Evolutionary conservation across 64 coral and sea anemone genomes (phyloP).

Genomic region (Hydrozoanthus tunicans): DNA sequence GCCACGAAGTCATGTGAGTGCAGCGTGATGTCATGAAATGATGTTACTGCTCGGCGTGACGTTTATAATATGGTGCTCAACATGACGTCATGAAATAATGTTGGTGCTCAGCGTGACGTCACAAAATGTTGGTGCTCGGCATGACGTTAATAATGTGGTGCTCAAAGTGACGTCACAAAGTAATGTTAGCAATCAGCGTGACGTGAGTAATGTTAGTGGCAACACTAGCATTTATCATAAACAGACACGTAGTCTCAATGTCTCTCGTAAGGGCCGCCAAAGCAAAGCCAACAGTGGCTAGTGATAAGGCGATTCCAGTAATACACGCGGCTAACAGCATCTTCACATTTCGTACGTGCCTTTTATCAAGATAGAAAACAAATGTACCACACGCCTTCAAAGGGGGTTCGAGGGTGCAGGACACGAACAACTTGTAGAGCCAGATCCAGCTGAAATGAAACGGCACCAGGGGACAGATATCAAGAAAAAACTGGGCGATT

Average conservation of each 20-base stretch:
- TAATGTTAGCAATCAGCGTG: not conserved
- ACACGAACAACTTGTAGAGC: not conserved
- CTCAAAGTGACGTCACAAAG: not conserved
- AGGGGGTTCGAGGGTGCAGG: not conserved
- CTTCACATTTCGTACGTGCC: not conserved
- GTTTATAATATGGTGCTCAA: too few species aligned
- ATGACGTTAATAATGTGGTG: not conserved
- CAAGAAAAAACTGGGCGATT: not conserved
- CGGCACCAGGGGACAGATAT: not conserved
- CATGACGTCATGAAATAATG: too few species aligned
- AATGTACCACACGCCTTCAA: not conserved
- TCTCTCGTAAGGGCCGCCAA: conserved; percentile 6
- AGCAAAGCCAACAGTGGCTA: not conserved
- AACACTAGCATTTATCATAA: not conserved
- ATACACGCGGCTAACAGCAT: not conserved
- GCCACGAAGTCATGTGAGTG: too few species aligned
- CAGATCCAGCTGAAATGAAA: conserved; percentile 2
- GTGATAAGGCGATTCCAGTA: not conserved
- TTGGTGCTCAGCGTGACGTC: not conserved
- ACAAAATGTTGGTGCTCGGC: too few species aligned
- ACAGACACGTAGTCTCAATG: conserved; percentile 16
- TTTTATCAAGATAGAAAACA: not conserved
- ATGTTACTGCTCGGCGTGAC: too few species aligned
- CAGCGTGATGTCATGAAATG: too few species aligned
- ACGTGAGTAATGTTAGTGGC: not conserved